These are phyloP conservation scores for Nipponia nippon DNA, from an alignment of 2,113 vertebrate genomes.

Conservation along the genomic window DNA sequence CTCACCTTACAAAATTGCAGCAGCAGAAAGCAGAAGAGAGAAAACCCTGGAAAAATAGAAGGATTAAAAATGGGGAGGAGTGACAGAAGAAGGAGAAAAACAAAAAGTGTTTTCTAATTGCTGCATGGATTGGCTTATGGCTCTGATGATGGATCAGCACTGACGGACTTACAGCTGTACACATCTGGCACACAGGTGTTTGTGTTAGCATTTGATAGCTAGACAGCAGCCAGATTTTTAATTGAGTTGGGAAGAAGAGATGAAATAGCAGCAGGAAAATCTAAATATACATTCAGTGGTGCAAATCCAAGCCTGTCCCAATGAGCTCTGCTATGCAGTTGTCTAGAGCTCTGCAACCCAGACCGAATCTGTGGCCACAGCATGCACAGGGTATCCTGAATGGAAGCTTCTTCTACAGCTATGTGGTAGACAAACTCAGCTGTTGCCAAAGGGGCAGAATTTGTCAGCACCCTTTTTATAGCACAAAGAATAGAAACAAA, in stretches of 20 bases:
- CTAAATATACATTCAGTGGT: background rate
- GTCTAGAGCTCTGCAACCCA: background rate
- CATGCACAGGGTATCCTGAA: background rate
- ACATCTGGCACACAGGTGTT: conserved; percentile 60
- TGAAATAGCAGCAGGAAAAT: conserved; percentile 21
- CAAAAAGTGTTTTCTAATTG: background rate
- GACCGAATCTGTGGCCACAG: background rate
- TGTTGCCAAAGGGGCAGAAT: background rate
- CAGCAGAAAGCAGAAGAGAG: background rate
- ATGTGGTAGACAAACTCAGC: background rate
- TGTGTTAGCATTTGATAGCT: background rate
- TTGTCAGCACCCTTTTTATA: background rate
- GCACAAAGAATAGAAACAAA: background rate
- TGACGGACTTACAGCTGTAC: background rate
- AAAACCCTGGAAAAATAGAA: background rate
- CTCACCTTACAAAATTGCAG: background rate
- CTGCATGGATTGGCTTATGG: background rate
- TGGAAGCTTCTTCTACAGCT: background rate
- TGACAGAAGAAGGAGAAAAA: background rate
- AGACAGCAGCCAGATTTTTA: conserved; percentile 40
- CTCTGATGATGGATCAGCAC: background rate
- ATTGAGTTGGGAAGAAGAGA: conserved; percentile 20
- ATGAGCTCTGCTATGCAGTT: background rate
- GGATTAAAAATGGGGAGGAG: background rate
- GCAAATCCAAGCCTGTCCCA: background rate